Base-by-base conservation (phyloP, 92 coral and sea anemone species). In the Montipora capitata region DNA sequence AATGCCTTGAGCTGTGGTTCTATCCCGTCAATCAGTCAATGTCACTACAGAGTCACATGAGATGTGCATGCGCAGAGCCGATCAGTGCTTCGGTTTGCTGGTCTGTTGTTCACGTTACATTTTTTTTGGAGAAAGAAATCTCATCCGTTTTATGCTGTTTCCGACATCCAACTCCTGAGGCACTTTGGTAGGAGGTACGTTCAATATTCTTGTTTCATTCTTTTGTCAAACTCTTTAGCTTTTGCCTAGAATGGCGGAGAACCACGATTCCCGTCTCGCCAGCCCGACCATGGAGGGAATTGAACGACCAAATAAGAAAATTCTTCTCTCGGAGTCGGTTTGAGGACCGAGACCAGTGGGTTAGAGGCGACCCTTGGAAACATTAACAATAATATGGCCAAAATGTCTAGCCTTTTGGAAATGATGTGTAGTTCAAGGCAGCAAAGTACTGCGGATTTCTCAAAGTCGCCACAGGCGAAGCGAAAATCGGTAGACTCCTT, bases 31-130 rank as follows among this genome's bases (percentile, higher is more conserved):
- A 56, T 56, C 62, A 56, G 11, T 56, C 62, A 56, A 56, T 13
- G 62, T 56, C 62, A 56, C 62, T 56, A 56, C 62, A 14, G 62
- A 56, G 62, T 56, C 62, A 56, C 62, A 56, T 56, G 62, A 56
- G 62, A 56, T 56, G 62, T 14, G 62, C 62, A 56, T 56, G 62
- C 62, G 62, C 62, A 56, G 62, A 56, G 62, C 62, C 62, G n/a
- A 10, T 56, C 62, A 56, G 62, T 56, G 12, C 10, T 56, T 56
- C 12, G n/a, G 1, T 10, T 56, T 56, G 62, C 62, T 56, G 62
- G 62, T 56, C 62, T 10, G 62, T 56, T 56, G 13, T 13, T 10
- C 62, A 56, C 62, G 62, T 56, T 45, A 45, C 9, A 45, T 45
- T 5, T 45, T 56, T 56, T 13, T 56, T 56, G 13, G n/a, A 10